Percentiles rank a stretch among this genome's conserved stretches.
Conservation (phyloP, 2,797 vertebrate genomes). For the Pangasius macronema region DNA sequence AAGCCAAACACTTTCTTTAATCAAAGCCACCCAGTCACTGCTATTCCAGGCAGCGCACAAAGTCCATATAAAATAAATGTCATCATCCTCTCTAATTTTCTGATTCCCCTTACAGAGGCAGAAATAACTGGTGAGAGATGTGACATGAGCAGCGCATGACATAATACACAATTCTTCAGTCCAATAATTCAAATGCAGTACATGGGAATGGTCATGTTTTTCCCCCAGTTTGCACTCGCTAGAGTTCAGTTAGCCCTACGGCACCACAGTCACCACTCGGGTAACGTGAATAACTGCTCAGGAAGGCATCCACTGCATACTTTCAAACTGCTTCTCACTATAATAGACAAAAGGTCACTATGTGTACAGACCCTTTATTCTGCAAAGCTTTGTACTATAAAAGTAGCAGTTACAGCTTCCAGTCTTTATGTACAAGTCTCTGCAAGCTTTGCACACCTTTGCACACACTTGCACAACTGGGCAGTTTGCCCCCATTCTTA, state of each 20-base stretch:
- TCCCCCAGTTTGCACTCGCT: neutral
- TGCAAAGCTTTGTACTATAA: neutral
- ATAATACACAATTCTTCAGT: neutral
- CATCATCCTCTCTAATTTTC: conserved; percentile 8
- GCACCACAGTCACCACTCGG: neutral
- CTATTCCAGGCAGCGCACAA: conserved; percentile 5
- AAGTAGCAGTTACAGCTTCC: neutral
- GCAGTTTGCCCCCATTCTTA: neutral
- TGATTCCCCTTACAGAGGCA: neutral
- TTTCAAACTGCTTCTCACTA: neutral
- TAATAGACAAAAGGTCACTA: no score
- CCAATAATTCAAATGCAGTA: conserved; percentile 27
- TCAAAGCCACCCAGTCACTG: conserved; percentile 1
- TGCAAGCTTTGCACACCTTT: neutral
- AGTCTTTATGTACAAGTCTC: neutral
- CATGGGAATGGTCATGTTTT: neutral
- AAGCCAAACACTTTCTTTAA: conserved; percentile 1
- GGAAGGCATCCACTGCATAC: neutral
- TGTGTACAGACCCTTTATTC: neutral
- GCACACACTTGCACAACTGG: neutral
- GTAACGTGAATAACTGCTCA: neutral
- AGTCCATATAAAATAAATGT: neutral
- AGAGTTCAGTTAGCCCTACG: neutral
- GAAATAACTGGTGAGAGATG: neutral
- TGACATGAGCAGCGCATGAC: neutral